Evolutionary conservation across 2,113 vertebrate species (phyloP).

Genomic region (Ibidorhyncha struthersii): DNA sequence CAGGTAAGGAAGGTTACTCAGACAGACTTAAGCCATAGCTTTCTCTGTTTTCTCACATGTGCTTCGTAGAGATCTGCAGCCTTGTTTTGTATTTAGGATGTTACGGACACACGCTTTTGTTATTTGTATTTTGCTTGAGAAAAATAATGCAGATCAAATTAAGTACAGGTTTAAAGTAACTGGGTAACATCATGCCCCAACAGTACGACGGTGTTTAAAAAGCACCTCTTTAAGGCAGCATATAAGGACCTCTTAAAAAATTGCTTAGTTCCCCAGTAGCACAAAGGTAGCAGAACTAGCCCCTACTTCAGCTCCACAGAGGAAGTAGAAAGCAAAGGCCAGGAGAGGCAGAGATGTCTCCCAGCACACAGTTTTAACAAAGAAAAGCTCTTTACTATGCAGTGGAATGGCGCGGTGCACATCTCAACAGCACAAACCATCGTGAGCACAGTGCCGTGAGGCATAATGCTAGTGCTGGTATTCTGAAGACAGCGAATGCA

Average conservation of each 20-base stretch:
- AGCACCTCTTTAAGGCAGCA: neutral
- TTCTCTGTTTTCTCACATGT: neutral
- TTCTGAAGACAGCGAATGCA: neutral
- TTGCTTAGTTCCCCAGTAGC: neutral
- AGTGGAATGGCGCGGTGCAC: neutral
- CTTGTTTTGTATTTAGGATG: neutral
- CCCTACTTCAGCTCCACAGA: neutral
- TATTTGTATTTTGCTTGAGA: neutral
- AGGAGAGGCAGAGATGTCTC: neutral
- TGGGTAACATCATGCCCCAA: neutral
- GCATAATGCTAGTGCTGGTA: accelerated
- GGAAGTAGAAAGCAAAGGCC: neutral
- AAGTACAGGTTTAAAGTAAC: neutral
- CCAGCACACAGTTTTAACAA: neutral
- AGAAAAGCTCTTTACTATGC: neutral
- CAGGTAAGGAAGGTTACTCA: neutral
- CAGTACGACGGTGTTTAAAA: neutral
- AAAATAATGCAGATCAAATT: neutral
- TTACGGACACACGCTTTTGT: neutral
- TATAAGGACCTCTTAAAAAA: neutral
- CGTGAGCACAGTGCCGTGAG: accelerated
- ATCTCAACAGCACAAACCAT: neutral
- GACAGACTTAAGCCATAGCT: neutral
- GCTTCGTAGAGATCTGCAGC: neutral
- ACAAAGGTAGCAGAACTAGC: neutral